phyloP scores from a whole-genome alignment of 2,113 vertebrate genomes.

The Rhinolophus sinicus region DNA sequence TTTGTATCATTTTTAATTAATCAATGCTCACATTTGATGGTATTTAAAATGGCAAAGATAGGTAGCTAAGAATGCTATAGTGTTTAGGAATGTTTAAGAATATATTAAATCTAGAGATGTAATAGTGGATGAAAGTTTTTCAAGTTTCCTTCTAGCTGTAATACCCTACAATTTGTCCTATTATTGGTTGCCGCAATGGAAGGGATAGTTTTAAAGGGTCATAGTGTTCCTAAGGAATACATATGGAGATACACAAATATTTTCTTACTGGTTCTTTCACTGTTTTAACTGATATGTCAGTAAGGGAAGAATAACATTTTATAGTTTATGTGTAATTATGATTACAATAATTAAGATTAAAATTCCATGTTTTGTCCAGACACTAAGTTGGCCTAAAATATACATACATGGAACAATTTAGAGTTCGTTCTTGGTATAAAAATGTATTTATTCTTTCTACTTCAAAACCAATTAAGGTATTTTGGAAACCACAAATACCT shows the following conservation, averaged over 20 bases:
- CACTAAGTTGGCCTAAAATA: background rate
- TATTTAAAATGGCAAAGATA: background rate
- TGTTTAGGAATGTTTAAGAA: background rate
- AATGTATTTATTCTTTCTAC: slow-evolving; percentile 7
- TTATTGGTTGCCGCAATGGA: background rate
- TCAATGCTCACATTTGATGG: background rate
- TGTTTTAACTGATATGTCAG: background rate
- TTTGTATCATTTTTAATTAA: background rate
- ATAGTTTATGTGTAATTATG: background rate
- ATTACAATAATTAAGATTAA: slow-evolving; percentile 20
- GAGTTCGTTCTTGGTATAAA: background rate
- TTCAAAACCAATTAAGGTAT: slow-evolving; percentile 30
- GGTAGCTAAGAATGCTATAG: background rate
- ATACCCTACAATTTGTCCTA: background rate
- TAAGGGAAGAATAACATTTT: background rate
- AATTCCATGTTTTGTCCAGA: background rate
- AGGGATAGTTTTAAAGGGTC: background rate
- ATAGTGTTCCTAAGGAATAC: background rate
- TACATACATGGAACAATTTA: background rate
- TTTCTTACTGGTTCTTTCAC: background rate
- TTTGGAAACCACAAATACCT: slow-evolving; percentile 32
- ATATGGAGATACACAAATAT: background rate
- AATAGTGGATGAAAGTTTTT: background rate
- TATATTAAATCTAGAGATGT: background rate
- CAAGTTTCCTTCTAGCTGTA: background rate